Percentiles rank a stretch among this genome's conserved stretches.
These are phyloP conservation scores for Bombus soroeensis DNA, from an alignment of 1,140 invertebrate genomes.

Conservation along the genomic window DNA sequence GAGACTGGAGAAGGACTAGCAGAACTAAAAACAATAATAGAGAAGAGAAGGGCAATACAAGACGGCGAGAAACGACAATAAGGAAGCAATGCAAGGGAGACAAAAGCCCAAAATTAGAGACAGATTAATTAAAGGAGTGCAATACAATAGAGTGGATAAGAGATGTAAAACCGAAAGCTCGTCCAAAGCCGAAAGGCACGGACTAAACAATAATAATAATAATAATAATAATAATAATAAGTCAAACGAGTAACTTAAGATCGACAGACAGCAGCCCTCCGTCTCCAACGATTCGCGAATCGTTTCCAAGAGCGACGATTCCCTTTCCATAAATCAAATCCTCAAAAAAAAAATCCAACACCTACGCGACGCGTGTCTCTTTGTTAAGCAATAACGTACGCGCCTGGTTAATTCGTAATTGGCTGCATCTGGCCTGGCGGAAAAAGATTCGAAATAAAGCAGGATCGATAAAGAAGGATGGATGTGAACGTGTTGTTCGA, in stretches of 20 bases:
- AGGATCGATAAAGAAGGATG: background rate
- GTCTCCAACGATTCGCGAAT: background rate
- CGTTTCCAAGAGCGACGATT: background rate
- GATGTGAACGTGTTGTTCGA: constrained; percentile 44
- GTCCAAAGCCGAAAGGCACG: too few species aligned
- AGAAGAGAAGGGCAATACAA: too few species aligned
- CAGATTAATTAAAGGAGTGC: too few species aligned
- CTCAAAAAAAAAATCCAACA: background rate
- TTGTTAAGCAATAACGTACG: constrained; percentile 17
- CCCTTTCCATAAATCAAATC: background rate
- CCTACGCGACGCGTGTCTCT: background rate
- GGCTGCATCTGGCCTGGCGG: constrained; percentile 2
- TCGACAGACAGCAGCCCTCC: background rate
- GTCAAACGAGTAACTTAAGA: background rate
- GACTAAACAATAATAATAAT: too few species aligned
- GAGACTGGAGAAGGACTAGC: too few species aligned
- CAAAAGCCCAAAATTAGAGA: too few species aligned
- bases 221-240: too few species aligned
- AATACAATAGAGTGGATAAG: too few species aligned
- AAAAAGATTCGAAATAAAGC: background rate
- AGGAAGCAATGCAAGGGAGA: too few species aligned
- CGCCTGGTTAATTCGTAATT: constrained; percentile 41
- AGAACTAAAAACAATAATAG: too few species aligned
- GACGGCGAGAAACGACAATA: too few species aligned
- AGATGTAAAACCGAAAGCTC: too few species aligned